Percentiles rank a stretch among this genome's conserved stretches.
phyloP scores from a whole-genome alignment of 2,888 invertebrate species.

The Dione vanillae region DNA sequence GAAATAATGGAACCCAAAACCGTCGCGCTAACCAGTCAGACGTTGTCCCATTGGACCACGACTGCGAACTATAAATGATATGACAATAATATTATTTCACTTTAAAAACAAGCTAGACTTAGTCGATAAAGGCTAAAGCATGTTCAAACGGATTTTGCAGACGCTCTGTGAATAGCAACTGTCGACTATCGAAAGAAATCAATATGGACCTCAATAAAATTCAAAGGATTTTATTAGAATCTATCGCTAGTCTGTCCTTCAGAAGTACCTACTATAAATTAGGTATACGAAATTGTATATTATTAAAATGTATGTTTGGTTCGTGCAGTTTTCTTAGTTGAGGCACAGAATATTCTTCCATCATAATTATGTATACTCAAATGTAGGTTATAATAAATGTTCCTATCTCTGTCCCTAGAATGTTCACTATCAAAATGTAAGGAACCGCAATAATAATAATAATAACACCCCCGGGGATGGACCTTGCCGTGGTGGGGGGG shows the following conservation, averaged over 20 bases:
- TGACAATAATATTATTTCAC: neutral
- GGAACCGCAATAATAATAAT: too few relatives aligned
- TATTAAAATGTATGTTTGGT: neutral
- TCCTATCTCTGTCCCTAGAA: too few relatives aligned
- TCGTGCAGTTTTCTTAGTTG: neutral
- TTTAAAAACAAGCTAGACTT: neutral
- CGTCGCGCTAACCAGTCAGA: too few relatives aligned
- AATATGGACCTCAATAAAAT: constrained; percentile 31
- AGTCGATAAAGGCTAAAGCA: neutral
- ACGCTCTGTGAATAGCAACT: constrained; percentile 30
- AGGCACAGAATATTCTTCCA: too few relatives aligned
- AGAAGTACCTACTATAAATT: neutral
- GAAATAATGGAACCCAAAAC: too few relatives aligned
- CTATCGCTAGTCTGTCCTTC: constrained; percentile 13
- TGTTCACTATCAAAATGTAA: too few relatives aligned
- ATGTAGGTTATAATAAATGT: too few relatives aligned
- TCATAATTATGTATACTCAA: too few relatives aligned
- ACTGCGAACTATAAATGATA: too few relatives aligned
- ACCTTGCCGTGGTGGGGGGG: too few relatives aligned
- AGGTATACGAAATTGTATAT: neutral
- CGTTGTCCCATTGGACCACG: too few relatives aligned
- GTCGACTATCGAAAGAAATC: constrained; percentile 29
- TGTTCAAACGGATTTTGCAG: constrained; percentile 22
- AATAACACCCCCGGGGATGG: too few relatives aligned
- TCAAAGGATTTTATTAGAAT: constrained; percentile 27